A percentile compares a stretch with the other conserved stretches of the same genome.
Conservation (phyloP, 2,113 vertebrate species). For the Ciconia boyciana region DNA sequence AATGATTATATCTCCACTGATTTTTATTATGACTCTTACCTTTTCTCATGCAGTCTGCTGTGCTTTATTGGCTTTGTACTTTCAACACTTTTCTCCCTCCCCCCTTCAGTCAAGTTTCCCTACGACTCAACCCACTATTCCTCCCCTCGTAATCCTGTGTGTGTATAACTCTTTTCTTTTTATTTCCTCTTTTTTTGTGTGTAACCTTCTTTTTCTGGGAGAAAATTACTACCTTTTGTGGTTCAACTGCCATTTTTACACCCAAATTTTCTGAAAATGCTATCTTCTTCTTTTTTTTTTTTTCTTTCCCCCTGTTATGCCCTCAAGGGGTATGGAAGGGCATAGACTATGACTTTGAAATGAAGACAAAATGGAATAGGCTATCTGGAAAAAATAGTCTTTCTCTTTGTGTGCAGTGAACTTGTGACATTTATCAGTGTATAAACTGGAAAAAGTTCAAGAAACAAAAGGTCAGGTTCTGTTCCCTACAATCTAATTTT, state of each 20-base stretch:
- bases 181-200: too few species aligned
- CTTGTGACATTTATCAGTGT: background rate
- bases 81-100: background rate
- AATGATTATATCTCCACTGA: background rate
- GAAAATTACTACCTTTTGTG: background rate
- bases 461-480: background rate
- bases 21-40: background rate
- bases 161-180: background rate
- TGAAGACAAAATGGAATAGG: background rate
- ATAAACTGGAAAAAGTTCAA: background rate
- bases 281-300: too few species aligned
- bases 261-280: background rate
- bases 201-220: background rate
- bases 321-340: background rate
- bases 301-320: background rate
- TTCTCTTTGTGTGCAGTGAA: background rate
- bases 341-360: background rate
- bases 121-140: background rate
- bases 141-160: background rate
- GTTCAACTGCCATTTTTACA: background rate
- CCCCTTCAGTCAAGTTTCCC: background rate
- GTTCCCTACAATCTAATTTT: background rate
- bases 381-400: background rate
- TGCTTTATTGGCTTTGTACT: background rate
- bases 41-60: background rate